A percentile compares a stretch with the other conserved stretches of the same genome.
Conservation (phyloP, 2,113 vertebrate genomes). For the Stegostoma tigrinum region DNA sequence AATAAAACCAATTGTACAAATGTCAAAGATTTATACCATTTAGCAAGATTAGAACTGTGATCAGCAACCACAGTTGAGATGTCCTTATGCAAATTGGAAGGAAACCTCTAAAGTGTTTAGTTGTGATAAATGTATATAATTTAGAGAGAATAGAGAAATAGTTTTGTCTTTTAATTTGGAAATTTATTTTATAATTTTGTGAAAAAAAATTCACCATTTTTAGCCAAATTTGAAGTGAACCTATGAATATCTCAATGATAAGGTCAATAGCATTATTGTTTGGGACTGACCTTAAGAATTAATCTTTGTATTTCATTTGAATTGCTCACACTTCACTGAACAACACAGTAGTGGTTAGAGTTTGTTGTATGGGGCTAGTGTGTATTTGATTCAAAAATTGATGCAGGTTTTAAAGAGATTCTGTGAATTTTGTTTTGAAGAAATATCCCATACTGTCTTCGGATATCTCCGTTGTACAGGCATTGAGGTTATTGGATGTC, state of each 20-base stretch:
- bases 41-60: background rate
- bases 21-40: background rate
- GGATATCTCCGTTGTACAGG: background rate
- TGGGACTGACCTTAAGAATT: background rate
- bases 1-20: background rate
- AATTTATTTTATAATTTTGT: background rate
- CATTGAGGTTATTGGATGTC: too few species aligned
- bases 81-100: background rate
- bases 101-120: too few species aligned
- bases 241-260: background rate
- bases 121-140: background rate
- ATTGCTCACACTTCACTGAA: background rate
- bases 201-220: background rate
- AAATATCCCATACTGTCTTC: background rate
- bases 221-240: background rate
- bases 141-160: background rate
- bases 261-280: background rate
- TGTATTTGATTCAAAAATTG: background rate
- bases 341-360: background rate
- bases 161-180: background rate
- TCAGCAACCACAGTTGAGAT: background rate
- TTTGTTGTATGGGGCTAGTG: background rate
- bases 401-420: background rate
- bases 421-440: background rate
- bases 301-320: background rate